Base-by-base conservation (phyloP, 2,797 vertebrate species). In the Alectoris magna region DNA sequence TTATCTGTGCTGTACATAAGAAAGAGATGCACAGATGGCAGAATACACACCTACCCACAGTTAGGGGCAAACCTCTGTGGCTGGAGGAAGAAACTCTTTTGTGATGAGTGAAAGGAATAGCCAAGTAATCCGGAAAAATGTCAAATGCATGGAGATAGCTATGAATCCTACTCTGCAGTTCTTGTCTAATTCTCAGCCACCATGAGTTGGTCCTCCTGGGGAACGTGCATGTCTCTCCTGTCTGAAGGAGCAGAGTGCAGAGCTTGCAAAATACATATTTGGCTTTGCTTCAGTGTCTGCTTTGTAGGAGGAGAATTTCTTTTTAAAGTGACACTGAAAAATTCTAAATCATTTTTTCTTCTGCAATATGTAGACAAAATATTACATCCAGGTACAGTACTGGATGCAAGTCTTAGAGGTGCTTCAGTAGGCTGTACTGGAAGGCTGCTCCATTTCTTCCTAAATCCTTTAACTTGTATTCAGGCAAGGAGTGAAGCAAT, bases 51-150 rank as follows among this genome's bases (percentile, higher is more conserved):
- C 92, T 92, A 90, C 89, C 77, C 91, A 96, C 89, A 94, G 88
- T 84, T 95, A 90, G 91, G 95, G 94, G 87, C 91, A 93, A 91
- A 93, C 87, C 87, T 96, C 68, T 92, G 92, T 94, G 92, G 84
- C 91, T 93, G 83, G 89, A 95, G 89, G 87, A 94, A 95, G 31
- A 84, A 84, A 51, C 49, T 86, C 84, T 51, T 91, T 88, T 95
- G 87, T 92, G 69, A 12, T 43, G 83, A 90, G 91, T 91, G 89
- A 91, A 90, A 55, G 69, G 58, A 91, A 86, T 68, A 91, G 83
- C 83, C 78, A 60, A 94, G 38, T 70, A 81, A 87, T 81, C 56
- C 90, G 75, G 87, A 84, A 67, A 87, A 84, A 73, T 11, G 22
- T 81, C 46, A 84, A 46, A 44, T 19, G 5, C 23, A 31, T 5